phyloP scores from a whole-genome alignment of 2,888 invertebrate species.

The Agrochola lychnidis region DNA sequence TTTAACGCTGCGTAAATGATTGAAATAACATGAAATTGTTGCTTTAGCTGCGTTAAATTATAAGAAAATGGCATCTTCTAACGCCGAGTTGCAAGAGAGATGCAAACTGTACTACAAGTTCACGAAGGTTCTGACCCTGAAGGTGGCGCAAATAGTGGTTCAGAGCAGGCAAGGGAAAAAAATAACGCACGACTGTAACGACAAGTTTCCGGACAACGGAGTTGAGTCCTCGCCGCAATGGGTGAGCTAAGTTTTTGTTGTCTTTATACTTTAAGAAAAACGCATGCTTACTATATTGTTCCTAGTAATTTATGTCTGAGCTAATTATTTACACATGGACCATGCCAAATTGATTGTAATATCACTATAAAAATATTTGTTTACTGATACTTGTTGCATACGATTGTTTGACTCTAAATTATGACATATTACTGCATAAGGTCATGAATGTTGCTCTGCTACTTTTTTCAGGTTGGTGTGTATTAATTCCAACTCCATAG shows the following conservation, averaged over 20 bases:
- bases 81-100: slow-evolving; percentile 89
- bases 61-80: slow-evolving; percentile 78
- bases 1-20: slow-evolving; percentile 67
- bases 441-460: neutral
- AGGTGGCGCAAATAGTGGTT: slow-evolving; percentile 97
- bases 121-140: slow-evolving; percentile 96
- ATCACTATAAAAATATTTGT: neutral
- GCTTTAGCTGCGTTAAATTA: slow-evolving; percentile 40
- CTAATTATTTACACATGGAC: neutral
- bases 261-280: neutral
- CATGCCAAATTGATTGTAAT: neutral
- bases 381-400: slow-evolving; percentile 3
- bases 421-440: neutral
- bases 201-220: slow-evolving; percentile 76
- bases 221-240: slow-evolving; percentile 80
- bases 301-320: neutral
- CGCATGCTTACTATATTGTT: neutral
- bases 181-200: slow-evolving; percentile 86
- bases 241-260: slow-evolving; percentile 71
- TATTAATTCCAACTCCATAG: neutral
- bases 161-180: slow-evolving; percentile 97
- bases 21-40: slow-evolving; percentile 50
- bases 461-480: neutral
- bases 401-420: neutral
- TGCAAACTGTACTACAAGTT: slow-evolving; percentile 97